Base-by-base conservation (phyloP, 2,888 invertebrate species). In the Trachelus stipa region DNA sequence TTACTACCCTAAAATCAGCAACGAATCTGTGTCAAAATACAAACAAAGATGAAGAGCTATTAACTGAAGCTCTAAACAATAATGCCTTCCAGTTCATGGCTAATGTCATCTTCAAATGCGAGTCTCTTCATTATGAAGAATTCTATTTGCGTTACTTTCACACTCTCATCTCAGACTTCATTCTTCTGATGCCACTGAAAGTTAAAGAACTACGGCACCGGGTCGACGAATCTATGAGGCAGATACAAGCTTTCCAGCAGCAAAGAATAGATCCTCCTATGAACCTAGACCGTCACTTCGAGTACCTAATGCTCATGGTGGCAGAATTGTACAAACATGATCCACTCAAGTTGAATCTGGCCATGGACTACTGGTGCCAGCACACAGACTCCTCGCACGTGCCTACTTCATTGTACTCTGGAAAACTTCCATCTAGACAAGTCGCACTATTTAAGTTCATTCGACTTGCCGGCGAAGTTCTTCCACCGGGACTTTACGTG, bases 171-270 rank as follows among this genome's bases (percentile, higher is more conserved):
- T 97, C 97, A 0, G 98, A 98, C 92, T 98, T 99, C 87, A 97
- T 99, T 74, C 95, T 97, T 81, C 94, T 96, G 77, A 97, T 98
- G 97, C 98, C 98, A 77, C 94, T 97, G 74, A 98, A 98, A 94
- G 94, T 97, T 0, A 96, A 96, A 85, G 97, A 97, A 89, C 91
- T 97, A 80, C 93, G 96, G 75, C 95, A 95, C 86, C 93, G 96
- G 85, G 98, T 98, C 0, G 98, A 98, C 91, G 98, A 99, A 91
- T 95, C 96, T 2, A 96, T 97, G 23, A 94, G 97, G 79, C 95
- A 96, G 1, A 94, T 96, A 71, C 94, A 95, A 82, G 94, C 95
- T 86, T 96, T 95, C 92, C 93, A 93, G 12, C 94, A 95, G 81
- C 96, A 97, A 89, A 97, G 97, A 0, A 92, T 97, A 30, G 94